A percentile compares a stretch with the other conserved stretches of the same genome.
Conservation (phyloP, 2,797 vertebrate species). For the Acipenser transmontanus region DNA sequence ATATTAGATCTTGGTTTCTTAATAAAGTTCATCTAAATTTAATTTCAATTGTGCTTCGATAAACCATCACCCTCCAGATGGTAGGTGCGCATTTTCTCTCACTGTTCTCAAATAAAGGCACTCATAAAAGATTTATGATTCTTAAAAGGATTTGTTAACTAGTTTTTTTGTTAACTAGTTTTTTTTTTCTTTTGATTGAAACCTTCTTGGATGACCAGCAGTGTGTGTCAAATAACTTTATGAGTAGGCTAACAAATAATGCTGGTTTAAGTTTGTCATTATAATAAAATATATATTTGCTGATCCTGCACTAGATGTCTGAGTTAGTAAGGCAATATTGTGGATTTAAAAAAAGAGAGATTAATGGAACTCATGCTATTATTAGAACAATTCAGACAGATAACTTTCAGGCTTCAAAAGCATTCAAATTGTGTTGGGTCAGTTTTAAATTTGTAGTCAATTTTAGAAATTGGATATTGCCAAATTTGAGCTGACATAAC, state of each 20-base stretch:
- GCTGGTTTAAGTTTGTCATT: background rate
- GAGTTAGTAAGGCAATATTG: too few species aligned
- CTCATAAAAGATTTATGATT: slow-evolving; percentile 75
- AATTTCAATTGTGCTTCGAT: slow-evolving; percentile 76
- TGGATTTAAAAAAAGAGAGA: too few species aligned
- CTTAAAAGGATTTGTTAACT: slow-evolving; percentile 59
- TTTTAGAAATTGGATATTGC: too few species aligned
- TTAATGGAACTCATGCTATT: too few species aligned
- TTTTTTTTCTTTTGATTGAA: slow-evolving; percentile 38
- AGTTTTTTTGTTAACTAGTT: slow-evolving; percentile 32
- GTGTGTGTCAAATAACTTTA: slow-evolving; percentile 21
- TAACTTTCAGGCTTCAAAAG: too few species aligned
- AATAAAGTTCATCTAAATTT: slow-evolving; percentile 80
- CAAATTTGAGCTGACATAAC: too few species aligned
- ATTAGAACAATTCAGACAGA: too few species aligned
- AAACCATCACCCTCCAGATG: slow-evolving; percentile 74
- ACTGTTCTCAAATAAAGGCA: slow-evolving; percentile 58
- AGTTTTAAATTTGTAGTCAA: too few species aligned
- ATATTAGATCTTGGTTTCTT: slow-evolving; percentile 59
- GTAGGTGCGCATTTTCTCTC: slow-evolving; percentile 60
- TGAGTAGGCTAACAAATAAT: background rate
- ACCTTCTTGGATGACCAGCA: slow-evolving; percentile 48
- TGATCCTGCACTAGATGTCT: too few species aligned
- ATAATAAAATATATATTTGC: background rate
- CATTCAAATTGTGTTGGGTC: too few species aligned